Base-by-base conservation (phyloP, 2,797 vertebrate genomes). In the Melanotaenia pygmaea region DNA sequence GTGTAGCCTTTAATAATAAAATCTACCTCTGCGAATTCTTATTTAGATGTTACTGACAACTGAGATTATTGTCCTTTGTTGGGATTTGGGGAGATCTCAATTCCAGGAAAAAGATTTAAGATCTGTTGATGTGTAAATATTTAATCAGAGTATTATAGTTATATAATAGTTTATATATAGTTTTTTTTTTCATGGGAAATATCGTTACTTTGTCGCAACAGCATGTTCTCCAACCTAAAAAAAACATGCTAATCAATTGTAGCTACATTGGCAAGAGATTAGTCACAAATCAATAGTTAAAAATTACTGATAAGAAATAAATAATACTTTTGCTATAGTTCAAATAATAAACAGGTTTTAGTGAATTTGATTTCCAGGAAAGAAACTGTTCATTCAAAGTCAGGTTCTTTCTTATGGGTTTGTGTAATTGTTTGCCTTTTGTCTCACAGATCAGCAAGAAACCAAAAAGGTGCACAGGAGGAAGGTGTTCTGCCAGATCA, bases 401-500 rank as follows among this genome's bases (percentile, higher is more conserved):
- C n/a, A 24, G 35, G 3, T 56, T 28, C 22, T 35, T 5, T 14
- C 62, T 30, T 5, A 45, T 9, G 5, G 16, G 13, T 20, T 50
- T 56, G 16, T 73, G 54, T 80, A 64, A 85, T 54, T 67, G 4
- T 59, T 53, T 20, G 37, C 30, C 77, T 88, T 86, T 34, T 89
- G 28, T 84, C 56, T 59, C 12, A 65, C 75, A 94, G 94, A 94
- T 84, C 91, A 66, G 16, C 84, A 79, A 77, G 86, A 88, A 74
- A 76, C 76, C 58, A 89, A 92, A 83, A 96, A 94, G 84, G 92
- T 69, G 58, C 86, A 26, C 67, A 63, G 95, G 86, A 94, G 95
- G 80, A 98, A 97, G 92, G 94, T 97, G 81, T 97, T 97, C 93
- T 99, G 98, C 89, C 97, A 96, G 92, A 98, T 99, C 86, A 97